Evolutionary conservation across 2,797 vertebrate genomes (phyloP).

Genomic region (Pangasius mekongensis): DNA sequence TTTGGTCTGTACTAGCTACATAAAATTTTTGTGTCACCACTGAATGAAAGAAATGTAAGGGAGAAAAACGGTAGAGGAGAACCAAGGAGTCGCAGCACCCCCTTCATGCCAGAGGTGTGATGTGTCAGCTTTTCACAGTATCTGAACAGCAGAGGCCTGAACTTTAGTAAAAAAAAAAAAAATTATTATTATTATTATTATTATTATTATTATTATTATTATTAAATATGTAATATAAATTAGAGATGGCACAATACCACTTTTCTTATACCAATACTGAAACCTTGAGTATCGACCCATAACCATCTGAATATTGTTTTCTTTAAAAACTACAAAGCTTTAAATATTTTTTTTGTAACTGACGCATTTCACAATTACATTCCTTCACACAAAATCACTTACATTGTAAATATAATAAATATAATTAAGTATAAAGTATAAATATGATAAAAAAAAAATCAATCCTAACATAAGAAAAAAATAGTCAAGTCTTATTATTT

Average conservation of each 20-base stretch:
- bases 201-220: neutral
- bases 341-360: neutral
- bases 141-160: neutral
- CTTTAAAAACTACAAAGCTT: neutral
- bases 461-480: neutral
- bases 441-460: no score
- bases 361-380: neutral
- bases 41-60: conserved; percentile 79
- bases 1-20: conserved; percentile 89
- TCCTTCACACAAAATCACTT: neutral
- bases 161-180: no score
- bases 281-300: neutral
- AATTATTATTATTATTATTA: neutral
- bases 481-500: neutral
- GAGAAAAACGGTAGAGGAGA: conserved; percentile 28
- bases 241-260: neutral
- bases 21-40: conserved; percentile 87
- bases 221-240: neutral
- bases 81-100: conserved; percentile 86
- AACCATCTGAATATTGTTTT: neutral
- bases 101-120: conserved; percentile 90
- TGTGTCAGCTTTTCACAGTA: conserved; percentile 70
- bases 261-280: neutral
- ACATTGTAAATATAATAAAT: neutral
- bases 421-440: neutral